These are phyloP conservation scores for Melitaea athalia DNA, from an alignment of 2,888 invertebrate species.

Conservation along the genomic window DNA sequence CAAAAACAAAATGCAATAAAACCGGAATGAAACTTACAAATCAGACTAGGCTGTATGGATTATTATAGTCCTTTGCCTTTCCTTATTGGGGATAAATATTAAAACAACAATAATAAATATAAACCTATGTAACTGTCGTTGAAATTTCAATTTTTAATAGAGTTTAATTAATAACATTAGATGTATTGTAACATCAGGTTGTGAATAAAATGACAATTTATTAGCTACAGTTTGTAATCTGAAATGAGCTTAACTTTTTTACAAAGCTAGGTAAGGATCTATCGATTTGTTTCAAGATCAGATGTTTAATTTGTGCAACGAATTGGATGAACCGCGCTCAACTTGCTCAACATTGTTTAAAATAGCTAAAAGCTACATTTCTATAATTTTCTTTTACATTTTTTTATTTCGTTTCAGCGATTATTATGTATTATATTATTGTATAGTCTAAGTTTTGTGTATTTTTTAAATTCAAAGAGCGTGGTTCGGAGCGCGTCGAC, in stretches of 20 bases:
- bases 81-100: no score
- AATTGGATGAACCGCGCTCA: conserved; percentile 59
- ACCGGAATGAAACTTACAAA: no score
- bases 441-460: background rate
- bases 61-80: no score
- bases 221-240: conserved; percentile 58
- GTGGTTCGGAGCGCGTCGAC: conserved; percentile 47
- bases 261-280: conserved; percentile 55
- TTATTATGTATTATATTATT: background rate
- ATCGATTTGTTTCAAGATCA: conserved; percentile 59
- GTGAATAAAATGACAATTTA: conserved; percentile 21
- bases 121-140: no score
- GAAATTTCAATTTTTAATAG: no score
- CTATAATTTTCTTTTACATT: background rate
- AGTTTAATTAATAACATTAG: background rate
- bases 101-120: no score
- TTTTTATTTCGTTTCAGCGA: background rate
- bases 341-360: background rate
- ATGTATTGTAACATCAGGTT: conserved; percentile 15
- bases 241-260: conserved; percentile 74
- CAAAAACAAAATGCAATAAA: no score
- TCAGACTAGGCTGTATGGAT: no score
- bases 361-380: conserved; percentile 12
- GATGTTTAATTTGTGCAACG: conserved; percentile 64
- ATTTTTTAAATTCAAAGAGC: conserved; percentile 41